Percentiles rank a stretch among this genome's conserved stretches.
phyloP scores from a whole-genome alignment of 2,888 invertebrate species.

The Yponomeuta malinellus region DNA sequence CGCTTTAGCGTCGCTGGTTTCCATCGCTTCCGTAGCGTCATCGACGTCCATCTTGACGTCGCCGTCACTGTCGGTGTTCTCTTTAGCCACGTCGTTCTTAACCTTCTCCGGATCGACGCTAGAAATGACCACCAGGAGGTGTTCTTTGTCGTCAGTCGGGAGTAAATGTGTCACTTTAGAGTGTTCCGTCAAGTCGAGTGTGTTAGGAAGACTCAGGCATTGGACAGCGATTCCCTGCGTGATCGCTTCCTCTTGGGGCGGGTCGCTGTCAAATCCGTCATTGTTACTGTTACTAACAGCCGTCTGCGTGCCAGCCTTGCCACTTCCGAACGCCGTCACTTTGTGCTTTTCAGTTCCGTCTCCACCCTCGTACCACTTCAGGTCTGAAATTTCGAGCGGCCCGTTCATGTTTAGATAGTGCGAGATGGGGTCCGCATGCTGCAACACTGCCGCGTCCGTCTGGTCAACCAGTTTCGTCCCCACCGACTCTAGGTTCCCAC shows the following conservation, averaged over 20 bases:
- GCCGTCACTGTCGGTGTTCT: conserved; percentile 49
- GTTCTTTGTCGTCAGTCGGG: conserved; percentile 81
- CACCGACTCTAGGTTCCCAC: conserved; percentile 53
- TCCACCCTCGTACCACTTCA: conserved; percentile 65
- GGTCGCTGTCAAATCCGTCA: conserved; percentile 70
- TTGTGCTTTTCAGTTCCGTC: conserved; percentile 61
- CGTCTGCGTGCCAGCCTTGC: conserved; percentile 56
- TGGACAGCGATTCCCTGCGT: conserved; percentile 73
- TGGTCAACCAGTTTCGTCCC: conserved; percentile 63
- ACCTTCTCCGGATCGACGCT: conserved; percentile 50
- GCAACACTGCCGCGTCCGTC: conserved; percentile 50
- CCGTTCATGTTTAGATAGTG: conserved; percentile 65
- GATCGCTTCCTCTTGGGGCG: conserved; percentile 55
- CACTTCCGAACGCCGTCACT: conserved; percentile 47
- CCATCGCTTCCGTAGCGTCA: conserved; percentile 41
- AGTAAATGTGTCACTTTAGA: conserved; percentile 78
- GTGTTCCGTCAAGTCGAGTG: conserved; percentile 62
- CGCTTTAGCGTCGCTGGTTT: conserved; percentile 48
- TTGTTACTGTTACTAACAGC: conserved; percentile 55
- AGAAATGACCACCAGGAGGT: conserved; percentile 78
- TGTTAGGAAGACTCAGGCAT: conserved; percentile 72
- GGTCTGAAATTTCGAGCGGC: conserved; percentile 64
- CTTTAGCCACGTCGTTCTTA: conserved; percentile 33
- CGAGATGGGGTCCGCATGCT: conserved; percentile 52
- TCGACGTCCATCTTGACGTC: conserved; percentile 68